phyloP scores from a whole-genome alignment of 2,113 vertebrate genomes.

The Burhinus bistriatus region DNA sequence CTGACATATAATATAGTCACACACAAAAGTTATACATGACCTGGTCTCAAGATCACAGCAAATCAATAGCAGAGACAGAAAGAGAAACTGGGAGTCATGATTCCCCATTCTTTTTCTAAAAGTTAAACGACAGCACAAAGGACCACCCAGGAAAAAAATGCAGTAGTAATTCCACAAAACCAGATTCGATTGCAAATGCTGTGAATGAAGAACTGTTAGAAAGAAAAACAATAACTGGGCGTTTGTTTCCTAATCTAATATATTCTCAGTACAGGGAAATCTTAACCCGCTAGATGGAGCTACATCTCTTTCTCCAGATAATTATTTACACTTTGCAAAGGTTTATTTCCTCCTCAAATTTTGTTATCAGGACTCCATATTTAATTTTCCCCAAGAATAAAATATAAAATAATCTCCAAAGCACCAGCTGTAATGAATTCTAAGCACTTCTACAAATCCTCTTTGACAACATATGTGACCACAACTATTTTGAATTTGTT shows the following conservation, averaged over 20 bases:
- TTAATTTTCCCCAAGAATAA: background rate
- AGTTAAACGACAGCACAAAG: background rate
- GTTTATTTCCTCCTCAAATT: background rate
- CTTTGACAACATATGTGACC: background rate
- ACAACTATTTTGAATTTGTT: background rate
- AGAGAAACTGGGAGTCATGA: background rate
- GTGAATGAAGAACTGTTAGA: background rate
- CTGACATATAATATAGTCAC: background rate
- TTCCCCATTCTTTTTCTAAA: background rate
- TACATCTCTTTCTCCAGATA: background rate
- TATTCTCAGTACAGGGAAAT: background rate
- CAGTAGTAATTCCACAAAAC: background rate
- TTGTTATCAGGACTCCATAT: background rate
- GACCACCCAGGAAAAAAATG: background rate
- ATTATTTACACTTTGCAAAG: background rate
- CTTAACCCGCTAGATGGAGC: conserved; percentile 68
- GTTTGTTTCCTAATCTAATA: background rate
- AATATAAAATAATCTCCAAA: background rate
- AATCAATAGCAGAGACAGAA: background rate
- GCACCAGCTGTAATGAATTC: background rate
- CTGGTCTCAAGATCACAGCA: background rate
- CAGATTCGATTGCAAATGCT: background rate
- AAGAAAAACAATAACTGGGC: background rate
- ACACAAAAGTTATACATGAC: background rate
- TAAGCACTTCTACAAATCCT: background rate